Percentiles rank a stretch among this genome's conserved stretches.
These are phyloP conservation scores for Furcula furcula DNA, from an alignment of 2,888 invertebrate genomes.

Conservation along the genomic window DNA sequence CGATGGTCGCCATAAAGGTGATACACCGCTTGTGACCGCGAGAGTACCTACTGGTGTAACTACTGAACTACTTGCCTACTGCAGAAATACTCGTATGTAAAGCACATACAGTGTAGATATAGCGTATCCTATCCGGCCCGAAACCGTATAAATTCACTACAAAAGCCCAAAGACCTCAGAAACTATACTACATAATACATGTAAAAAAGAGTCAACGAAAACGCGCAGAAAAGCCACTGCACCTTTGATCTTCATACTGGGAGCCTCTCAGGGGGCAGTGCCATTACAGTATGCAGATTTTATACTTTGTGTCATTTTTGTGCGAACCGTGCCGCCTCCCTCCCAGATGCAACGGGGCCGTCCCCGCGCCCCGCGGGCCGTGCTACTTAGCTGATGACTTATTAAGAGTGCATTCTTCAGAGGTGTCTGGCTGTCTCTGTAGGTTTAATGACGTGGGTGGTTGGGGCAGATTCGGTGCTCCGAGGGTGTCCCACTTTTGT, in stretches of 20 bases:
- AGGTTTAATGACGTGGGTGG: slow-evolving; percentile 75
- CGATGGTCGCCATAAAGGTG: too few species aligned
- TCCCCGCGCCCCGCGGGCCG: slow-evolving; percentile 36
- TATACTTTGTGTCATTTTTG: slow-evolving; percentile 79
- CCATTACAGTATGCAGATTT: slow-evolving; percentile 78
- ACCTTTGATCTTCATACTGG: slow-evolving; percentile 65
- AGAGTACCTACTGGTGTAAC: too few species aligned
- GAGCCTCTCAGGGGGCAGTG: slow-evolving; percentile 68
- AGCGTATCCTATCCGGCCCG: too few species aligned
- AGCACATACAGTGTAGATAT: too few species aligned
- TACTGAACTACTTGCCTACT: too few species aligned
- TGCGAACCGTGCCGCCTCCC: slow-evolving; percentile 39
- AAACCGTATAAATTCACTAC: not conserved
- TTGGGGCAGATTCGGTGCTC: slow-evolving; percentile 51
- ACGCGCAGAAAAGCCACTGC: slow-evolving; percentile 47
- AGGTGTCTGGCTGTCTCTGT: slow-evolving; percentile 76
- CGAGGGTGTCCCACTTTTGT: slow-evolving; percentile 63
- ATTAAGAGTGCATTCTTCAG: slow-evolving; percentile 80
- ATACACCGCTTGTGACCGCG: too few species aligned
- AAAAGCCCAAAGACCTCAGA: slow-evolving; percentile 7
- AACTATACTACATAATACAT: slow-evolving; percentile 20
- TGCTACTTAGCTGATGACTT: slow-evolving; percentile 82
- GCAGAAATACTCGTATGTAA: too few species aligned
- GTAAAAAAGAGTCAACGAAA: slow-evolving; percentile 24
- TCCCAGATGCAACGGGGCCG: slow-evolving; percentile 20